Evolutionary conservation across 2,888 invertebrate species (phyloP).

Genomic region (Dascillus cervinus): DNA sequence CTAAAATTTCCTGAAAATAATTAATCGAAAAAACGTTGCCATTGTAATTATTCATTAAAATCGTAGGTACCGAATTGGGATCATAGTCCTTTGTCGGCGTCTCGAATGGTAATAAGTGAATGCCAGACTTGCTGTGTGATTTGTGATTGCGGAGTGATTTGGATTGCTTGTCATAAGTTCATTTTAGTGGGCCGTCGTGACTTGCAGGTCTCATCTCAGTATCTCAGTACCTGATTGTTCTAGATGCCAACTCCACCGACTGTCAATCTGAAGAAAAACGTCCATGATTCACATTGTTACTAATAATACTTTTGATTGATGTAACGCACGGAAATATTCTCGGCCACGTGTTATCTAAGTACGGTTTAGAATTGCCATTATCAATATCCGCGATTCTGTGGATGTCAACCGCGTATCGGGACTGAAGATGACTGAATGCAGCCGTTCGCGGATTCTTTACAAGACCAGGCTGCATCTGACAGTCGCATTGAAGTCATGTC

Average conservation of each 20-base stretch:
- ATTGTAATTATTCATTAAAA: too few relatives aligned
- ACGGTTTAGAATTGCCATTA: slow-evolving; percentile 24
- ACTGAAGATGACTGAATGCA: slow-evolving; percentile 35
- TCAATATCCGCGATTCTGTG: slow-evolving; percentile 27
- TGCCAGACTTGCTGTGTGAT: slow-evolving; percentile 20
- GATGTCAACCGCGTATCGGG: slow-evolving; percentile 26
- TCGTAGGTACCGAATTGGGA: too few relatives aligned
- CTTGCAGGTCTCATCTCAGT: slow-evolving; percentile 24
- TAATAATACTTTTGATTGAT: too few relatives aligned
- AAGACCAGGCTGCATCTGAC: slow-evolving; percentile 32
- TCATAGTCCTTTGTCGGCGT: slow-evolving; percentile 17
- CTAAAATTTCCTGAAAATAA: too few relatives aligned
- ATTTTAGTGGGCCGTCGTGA: slow-evolving; percentile 25
- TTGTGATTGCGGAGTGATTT: slow-evolving; percentile 25
- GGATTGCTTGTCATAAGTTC: slow-evolving; percentile 29
- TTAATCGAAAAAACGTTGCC: too few relatives aligned
- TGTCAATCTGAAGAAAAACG: slow-evolving; percentile 22
- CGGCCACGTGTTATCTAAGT: too few relatives aligned
- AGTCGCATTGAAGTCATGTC: slow-evolving; percentile 35
- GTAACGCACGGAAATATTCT: too few relatives aligned
- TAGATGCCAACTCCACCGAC: slow-evolving; percentile 18
- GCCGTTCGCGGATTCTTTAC: slow-evolving; percentile 37
- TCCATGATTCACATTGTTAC: too few relatives aligned
- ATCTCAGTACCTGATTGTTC: slow-evolving; percentile 26
- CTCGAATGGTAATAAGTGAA: slow-evolving; percentile 20